Evolutionary conservation across 2,797 vertebrate genomes (phyloP).

Genomic region (Aplochiton taeniatus): DNA sequence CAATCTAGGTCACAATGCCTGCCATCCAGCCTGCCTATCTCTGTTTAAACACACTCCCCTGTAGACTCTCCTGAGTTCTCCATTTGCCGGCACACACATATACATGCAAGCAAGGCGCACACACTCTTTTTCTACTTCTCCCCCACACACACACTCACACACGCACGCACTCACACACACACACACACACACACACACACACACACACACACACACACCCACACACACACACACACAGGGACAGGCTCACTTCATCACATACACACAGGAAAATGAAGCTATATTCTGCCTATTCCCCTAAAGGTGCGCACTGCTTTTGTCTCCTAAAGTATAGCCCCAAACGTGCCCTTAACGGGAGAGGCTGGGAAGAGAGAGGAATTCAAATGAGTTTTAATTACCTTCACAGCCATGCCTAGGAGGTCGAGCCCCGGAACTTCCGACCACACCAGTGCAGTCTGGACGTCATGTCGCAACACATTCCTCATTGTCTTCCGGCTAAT

Average conservation of each 20-base stretch:
- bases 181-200: too few species aligned
- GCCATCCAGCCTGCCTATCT: slow-evolving; percentile 67
- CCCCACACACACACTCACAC: neutral
- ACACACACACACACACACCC: too few species aligned
- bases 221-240: slow-evolving; percentile 8
- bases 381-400: slow-evolving; percentile 77
- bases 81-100: slow-evolving; percentile 8
- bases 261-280: slow-evolving; percentile 37
- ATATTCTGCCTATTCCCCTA: slow-evolving; percentile 21
- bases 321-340: slow-evolving; percentile 61
- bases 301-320: slow-evolving; percentile 66
- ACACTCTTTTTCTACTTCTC: neutral
- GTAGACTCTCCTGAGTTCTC: slow-evolving; percentile 56
- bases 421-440: slow-evolving; percentile 69
- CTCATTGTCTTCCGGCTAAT: slow-evolving; percentile 67
- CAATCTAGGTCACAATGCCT: slow-evolving; percentile 73
- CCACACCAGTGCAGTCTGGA: slow-evolving; percentile 56
- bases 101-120: too few species aligned
- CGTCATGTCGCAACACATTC: slow-evolving; percentile 63
- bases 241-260: slow-evolving; percentile 5
- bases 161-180: neutral
- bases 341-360: slow-evolving; percentile 51
- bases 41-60: slow-evolving; percentile 63
- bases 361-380: slow-evolving; percentile 65
- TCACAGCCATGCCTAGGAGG: slow-evolving; percentile 70